Evolutionary conservation across 2,888 invertebrate species (phyloP).

Genomic region (Hydrotaea cyrtoneurina): DNA sequence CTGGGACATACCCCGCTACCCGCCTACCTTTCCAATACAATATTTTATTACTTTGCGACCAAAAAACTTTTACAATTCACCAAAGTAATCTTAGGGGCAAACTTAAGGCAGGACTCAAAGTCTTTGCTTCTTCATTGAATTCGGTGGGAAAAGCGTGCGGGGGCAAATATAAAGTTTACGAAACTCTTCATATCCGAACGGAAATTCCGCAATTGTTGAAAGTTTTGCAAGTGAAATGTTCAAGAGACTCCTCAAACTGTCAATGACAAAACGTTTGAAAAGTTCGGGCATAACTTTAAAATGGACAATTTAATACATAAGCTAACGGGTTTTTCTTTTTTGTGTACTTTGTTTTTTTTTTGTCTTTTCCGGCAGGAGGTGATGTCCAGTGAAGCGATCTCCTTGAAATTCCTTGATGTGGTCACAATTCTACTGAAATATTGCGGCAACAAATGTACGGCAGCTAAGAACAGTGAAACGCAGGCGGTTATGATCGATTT

Average conservation of each 20-base stretch:
- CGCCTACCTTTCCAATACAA: too few relatives aligned
- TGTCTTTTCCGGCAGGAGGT: conserved; percentile 75
- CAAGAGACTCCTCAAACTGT: conserved; percentile 21
- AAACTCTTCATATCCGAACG: background rate
- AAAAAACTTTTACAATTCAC: conserved; percentile 27
- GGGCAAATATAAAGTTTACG: background rate
- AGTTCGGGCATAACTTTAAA: background rate
- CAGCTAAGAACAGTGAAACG: conserved; percentile 76
- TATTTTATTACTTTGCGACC: conserved; percentile 57
- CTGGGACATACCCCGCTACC: too few relatives aligned
- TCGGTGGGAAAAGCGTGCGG: background rate
- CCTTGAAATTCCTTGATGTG: conserved; percentile 80
- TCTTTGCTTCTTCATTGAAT: background rate
- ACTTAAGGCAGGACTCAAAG: background rate
- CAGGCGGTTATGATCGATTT: conserved; percentile 80
- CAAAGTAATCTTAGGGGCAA: conserved; percentile 13
- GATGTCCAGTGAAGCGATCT: conserved; percentile 77
- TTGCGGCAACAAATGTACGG: conserved; percentile 74
- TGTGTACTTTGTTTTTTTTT: too few relatives aligned
- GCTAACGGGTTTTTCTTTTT: conserved; percentile 18
- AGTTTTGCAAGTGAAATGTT: background rate
- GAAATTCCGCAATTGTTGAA: conserved; percentile 3
- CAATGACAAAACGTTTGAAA: conserved; percentile 1
- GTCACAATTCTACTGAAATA: conserved; percentile 78
- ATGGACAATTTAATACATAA: background rate